Base-by-base conservation (phyloP, 2,888 invertebrate genomes). In the Callosobruchus maculatus region DNA sequence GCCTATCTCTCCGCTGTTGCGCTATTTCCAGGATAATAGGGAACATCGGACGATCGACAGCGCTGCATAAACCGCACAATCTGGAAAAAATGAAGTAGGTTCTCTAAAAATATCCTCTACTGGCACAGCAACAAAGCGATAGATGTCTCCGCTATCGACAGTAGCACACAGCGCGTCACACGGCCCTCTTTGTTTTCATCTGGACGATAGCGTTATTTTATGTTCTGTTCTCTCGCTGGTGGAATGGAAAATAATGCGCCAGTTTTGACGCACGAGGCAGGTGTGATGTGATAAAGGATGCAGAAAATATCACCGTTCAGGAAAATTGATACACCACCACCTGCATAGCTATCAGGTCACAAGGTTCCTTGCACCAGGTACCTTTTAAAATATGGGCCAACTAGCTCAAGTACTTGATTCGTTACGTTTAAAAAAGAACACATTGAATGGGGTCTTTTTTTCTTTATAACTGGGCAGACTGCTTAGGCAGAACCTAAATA, bases 101-200 rank as follows among this genome's bases (percentile, higher is more conserved):
- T 49, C 49, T 49, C 49, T 49, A 49, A 49, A 49, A 49, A 49
- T 49, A 49, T 18, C 49, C 49, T 49, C 49, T 49, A 49, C 49
- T 49, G 49, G 49, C 49, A 49, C 49, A 49, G 13, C 13, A 49
- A 49, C 49, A 49, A 49, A 49, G 49, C 49, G 49, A 70, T 70
- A 70, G 70, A 70, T 26, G 70, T 70, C 22, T 18, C 20, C 22
- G 26, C 70, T 70, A 70, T 70, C 70, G 70, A 70, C 70, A 70
- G 22, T 26, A 26, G 70, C 70, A 26, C 70, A 70, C 22, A 70
- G 26, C 22, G 26, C 70, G 26, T 70, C 70, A 70, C 26, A 22
- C 21, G 20, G 20, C 22, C n/a, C 21, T 20, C 70, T 26, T 70
- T 70, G 70, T 70, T 70, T 26, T 21, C 21, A 26, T n/a, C 70